Evolutionary conservation across 2,888 invertebrate species (phyloP), one percentile per base, ranked within the genome.

Genomic region (Tridacna crocea): DNA sequence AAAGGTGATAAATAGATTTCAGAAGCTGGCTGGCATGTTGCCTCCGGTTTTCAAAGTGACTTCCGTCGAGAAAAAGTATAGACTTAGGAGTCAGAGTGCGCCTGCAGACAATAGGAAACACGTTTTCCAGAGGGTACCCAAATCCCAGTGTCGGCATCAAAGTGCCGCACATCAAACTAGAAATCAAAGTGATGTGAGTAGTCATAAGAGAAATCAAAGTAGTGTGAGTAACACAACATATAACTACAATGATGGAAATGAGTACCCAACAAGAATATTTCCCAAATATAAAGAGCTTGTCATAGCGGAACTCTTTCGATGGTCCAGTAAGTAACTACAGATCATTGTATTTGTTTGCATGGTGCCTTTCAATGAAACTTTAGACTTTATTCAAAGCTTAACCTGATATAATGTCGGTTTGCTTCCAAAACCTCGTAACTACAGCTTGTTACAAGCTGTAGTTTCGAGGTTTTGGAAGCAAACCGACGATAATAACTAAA

Each of bases 201-300:
- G 36, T 26, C 26, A 66, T 66, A 66, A 27, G 27, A 36, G 36
- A 4, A 27, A 66, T 27, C 19, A 19, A 58, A 58, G 58, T n/a
- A 10, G 10, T 58, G 36, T 8, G 36, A 36, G 36, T 36, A 36
- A 36, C 8, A 36, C 3, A 36, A 36, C 36, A 36, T 36, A 8
- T 36, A 36, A 13, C 61, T 3, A n/a, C n/a, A 61, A 61, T 22
- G 24, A 13, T 22, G 13, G 61, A n/a, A 3, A 75, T 27, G 83
- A 83, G 10, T 79, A 76, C 47, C 83, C 83, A 0, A 66, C 74
- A 24, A 17, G 75, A n/a, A n/a, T 73, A 27, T 83, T 83, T 55
- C 77, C 79, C 6, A 76, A 66, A 6, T 79, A 83, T 36, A 79
- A 79, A 26, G 24, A 74, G 19, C 77, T 77, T 27, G 79, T 79